Evolutionary conservation across 2,113 vertebrate genomes (phyloP).

Genomic region (Hydrolagus affinis): DNA sequence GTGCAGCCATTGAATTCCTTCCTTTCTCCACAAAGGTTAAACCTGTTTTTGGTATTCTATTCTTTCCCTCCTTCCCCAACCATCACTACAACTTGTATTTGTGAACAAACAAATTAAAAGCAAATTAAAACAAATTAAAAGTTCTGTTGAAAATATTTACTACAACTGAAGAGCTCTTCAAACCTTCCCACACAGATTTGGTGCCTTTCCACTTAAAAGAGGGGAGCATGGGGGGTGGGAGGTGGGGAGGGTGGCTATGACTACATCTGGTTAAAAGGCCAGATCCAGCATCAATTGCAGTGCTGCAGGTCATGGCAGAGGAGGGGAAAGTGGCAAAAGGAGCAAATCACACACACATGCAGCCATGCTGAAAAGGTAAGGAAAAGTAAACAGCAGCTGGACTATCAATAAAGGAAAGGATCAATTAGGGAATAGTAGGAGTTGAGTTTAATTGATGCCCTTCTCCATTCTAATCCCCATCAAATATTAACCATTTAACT

Average conservation of each 20-base stretch:
- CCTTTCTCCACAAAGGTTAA: no score
- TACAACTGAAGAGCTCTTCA: background rate
- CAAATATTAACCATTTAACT: conserved; percentile 23
- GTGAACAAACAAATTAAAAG: no score
- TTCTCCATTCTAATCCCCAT: conserved; percentile 25
- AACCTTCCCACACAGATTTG: background rate
- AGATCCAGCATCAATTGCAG: no score
- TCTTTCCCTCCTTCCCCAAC: no score
- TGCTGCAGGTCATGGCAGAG: background rate
- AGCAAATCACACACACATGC: background rate
- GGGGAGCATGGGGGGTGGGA: no score
- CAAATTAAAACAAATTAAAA: background rate
- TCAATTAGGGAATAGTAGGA: conserved; percentile 22
- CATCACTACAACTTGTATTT: no score
- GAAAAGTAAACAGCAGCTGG: conserved; percentile 30
- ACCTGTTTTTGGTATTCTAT: no score
- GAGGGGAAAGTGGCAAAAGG: background rate
- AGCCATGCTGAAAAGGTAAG: background rate
- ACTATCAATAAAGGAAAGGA: conserved; percentile 25
- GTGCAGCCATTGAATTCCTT: no score
- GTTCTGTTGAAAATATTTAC: background rate
- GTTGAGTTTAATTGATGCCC: conserved; percentile 22
- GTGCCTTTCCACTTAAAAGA: no score
- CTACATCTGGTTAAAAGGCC: no score
- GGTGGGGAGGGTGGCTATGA: no score